Evolutionary conservation across 2,888 invertebrate genomes (phyloP).

Genomic region (Xanthostigma xanthostigma): DNA sequence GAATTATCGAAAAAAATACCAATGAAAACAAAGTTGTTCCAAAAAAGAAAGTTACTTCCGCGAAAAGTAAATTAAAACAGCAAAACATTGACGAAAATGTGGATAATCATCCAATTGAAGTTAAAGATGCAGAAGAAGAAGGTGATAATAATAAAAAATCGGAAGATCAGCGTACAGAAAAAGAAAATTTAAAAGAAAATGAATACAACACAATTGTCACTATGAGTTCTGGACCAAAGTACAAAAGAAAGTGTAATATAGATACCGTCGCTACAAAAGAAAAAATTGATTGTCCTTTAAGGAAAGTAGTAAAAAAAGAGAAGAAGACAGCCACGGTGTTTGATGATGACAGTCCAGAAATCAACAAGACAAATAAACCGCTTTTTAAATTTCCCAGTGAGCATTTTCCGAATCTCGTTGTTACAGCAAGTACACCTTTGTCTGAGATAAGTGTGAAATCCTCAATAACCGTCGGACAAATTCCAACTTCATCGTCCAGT

Average conservation of each 20-base stretch:
- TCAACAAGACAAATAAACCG: no score
- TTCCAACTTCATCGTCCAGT: neutral
- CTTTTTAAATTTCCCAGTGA: no score
- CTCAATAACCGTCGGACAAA: neutral
- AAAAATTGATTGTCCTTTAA: no score
- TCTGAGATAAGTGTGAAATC: neutral
- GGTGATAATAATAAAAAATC: neutral
- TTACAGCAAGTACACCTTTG: no score
- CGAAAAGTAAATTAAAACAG: slow-evolving; percentile 4
- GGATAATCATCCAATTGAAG: slow-evolving; percentile 9
- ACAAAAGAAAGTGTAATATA: slow-evolving; percentile 19
- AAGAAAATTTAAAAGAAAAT: slow-evolving; percentile 2
- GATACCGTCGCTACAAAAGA: slow-evolving; percentile 7
- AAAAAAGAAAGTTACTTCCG: slow-evolving; percentile 1
- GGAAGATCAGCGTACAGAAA: slow-evolving; percentile 1
- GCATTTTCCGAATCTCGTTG: no score
- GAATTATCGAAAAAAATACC: slow-evolving; percentile 2
- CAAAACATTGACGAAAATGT: slow-evolving; percentile 5
- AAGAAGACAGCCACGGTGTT: no score
- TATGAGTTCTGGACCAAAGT: slow-evolving; percentile 14
- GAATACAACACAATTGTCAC: slow-evolving; percentile 10
- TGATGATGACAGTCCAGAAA: no score
- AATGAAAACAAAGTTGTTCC: slow-evolving; percentile 1
- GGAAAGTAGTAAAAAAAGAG: no score
- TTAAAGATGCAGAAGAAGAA: slow-evolving; percentile 2